phyloP scores from a whole-genome alignment of 2,113 vertebrate genomes.

The Artemisiospiza belli region DNA sequence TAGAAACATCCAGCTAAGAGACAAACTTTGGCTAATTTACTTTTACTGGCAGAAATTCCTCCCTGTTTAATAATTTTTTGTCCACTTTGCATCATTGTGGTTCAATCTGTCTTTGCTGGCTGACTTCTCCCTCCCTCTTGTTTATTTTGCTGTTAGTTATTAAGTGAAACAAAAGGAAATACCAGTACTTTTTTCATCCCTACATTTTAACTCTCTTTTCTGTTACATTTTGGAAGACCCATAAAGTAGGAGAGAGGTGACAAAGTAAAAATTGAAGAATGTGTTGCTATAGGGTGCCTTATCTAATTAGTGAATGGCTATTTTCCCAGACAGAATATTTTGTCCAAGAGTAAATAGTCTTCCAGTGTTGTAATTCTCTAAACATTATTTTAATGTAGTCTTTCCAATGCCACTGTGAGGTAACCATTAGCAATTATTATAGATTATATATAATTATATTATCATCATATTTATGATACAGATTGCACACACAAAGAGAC shows the following conservation, averaged over 20 bases:
- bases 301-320: neutral
- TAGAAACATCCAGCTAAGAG: neutral
- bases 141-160: slow-evolving; percentile 32
- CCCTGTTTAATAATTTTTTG: neutral
- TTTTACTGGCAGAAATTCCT: neutral
- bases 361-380: neutral
- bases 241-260: neutral
- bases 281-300: neutral
- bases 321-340: neutral
- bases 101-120: neutral
- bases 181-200: neutral
- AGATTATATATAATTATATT: neutral
- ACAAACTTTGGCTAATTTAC: neutral
- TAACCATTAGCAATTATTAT: neutral
- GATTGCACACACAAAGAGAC: neutral
- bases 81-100: neutral
- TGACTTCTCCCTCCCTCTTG: neutral
- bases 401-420: neutral
- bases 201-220: neutral
- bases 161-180: slow-evolving; percentile 30
- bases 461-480: neutral
- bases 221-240: neutral
- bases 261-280: neutral
- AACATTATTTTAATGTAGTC: neutral
- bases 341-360: neutral